Conservation (phyloP, 2,797 vertebrate genomes). For the Typhlichthys eigenmanni region DNA sequence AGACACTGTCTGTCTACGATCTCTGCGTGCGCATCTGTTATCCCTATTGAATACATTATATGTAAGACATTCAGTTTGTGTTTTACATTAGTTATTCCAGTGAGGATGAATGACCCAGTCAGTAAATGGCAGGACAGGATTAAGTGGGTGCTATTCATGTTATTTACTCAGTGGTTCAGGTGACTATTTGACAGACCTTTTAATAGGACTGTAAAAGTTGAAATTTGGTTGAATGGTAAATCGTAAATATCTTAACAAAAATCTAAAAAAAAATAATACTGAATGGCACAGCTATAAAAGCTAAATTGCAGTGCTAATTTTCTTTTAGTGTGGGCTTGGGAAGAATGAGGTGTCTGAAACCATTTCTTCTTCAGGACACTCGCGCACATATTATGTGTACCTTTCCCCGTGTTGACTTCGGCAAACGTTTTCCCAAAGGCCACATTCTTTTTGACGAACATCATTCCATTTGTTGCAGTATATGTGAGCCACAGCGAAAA, state of each 20-base stretch:
- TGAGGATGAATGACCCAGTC: constrained; percentile 22
- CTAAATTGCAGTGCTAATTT: too few species aligned
- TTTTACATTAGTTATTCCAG: neutral
- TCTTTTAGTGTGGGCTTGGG: too few species aligned
- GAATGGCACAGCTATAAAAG: too few species aligned
- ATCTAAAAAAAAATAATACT: neutral
- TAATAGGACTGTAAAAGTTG: neutral
- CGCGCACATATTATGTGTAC: too few species aligned
- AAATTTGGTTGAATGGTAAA: neutral
- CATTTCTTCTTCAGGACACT: too few species aligned
- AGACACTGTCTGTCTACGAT: constrained; percentile 31
- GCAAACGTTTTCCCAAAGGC: too few species aligned
- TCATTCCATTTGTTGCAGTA: neutral
- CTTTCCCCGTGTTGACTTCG: too few species aligned
- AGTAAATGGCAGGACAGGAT: constrained; percentile 56
- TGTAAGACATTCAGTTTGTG: neutral
- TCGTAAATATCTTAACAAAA: neutral
- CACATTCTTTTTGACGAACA: neutral
- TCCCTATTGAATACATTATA: constrained; percentile 11
- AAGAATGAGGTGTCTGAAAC: too few species aligned
- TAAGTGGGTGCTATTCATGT: constrained; percentile 20
- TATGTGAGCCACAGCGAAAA: neutral
- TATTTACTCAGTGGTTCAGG: too few species aligned
- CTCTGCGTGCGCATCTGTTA: constrained; percentile 35
- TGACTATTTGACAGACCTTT: too few species aligned